Evolutionary conservation across 2,888 invertebrate species (phyloP).

Genomic region (Tetramorium bicarinatum): DNA sequence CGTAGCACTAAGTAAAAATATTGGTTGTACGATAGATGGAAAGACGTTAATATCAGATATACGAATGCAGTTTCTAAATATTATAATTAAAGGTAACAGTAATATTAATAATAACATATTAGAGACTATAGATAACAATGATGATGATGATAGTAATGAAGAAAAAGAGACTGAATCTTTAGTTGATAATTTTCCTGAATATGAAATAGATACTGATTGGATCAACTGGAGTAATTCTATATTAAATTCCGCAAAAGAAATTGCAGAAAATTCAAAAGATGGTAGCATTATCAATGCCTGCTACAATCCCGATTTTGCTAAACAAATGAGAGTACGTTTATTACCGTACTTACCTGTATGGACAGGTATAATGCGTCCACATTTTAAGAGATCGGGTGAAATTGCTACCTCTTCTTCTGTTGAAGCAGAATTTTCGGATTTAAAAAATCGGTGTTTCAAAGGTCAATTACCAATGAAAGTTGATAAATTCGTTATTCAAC

Average conservation of each 20-base stretch:
- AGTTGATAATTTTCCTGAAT: not conserved
- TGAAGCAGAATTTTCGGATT: not conserved
- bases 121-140: slow-evolving; percentile 13
- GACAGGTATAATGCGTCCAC: not conserved
- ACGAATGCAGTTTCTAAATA: not conserved
- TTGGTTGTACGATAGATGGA: not conserved
- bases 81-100: not conserved
- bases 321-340: not conserved
- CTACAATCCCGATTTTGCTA: not conserved
- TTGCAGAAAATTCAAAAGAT: not conserved
- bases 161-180: not conserved
- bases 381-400: not conserved
- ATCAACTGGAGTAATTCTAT: not conserved
- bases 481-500: not conserved
- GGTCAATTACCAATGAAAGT: not conserved
- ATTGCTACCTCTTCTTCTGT: not conserved
- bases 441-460: not conserved
- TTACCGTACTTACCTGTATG: not conserved
- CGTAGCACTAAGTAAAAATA: slow-evolving; percentile 4
- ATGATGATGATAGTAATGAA: slow-evolving; percentile 6
- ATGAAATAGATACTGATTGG: not conserved
- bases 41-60: not conserved
- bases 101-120: not conserved
- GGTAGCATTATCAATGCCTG: not conserved
- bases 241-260: not conserved